phyloP scores from a whole-genome alignment of 2,888 invertebrate species.

The Neocrepidodera transversa region DNA sequence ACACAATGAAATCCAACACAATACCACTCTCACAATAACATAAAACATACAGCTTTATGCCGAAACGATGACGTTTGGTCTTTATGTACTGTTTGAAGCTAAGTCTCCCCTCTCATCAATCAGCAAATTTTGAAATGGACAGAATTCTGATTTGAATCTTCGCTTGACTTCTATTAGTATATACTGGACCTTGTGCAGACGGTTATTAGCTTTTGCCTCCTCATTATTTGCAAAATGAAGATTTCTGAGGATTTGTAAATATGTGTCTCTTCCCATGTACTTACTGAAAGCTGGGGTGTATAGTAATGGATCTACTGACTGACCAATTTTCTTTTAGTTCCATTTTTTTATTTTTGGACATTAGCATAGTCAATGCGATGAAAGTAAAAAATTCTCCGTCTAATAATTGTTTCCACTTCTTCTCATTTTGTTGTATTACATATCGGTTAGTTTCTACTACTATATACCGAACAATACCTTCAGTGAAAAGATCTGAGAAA shows the following conservation, averaged over 20 bases:
- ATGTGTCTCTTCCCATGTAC: conserved; percentile 9
- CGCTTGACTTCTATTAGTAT: conserved; percentile 8
- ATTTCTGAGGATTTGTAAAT: conserved; percentile 11
- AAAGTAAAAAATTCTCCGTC: not conserved
- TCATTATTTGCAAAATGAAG: conserved; percentile 15
- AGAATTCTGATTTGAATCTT: no score
- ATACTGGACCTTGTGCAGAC: conserved; percentile 10
- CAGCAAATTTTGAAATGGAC: no score
- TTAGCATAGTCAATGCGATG: no score
- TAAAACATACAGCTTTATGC: no score
- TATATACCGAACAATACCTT: not conserved
- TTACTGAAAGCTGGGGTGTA: no score
- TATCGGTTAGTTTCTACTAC: not conserved
- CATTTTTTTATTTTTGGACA: not conserved
- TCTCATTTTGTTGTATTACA: no score
- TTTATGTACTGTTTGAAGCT: not conserved
- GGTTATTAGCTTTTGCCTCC: conserved; percentile 13
- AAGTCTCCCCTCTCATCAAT: conserved; percentile 2
- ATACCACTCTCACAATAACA: not conserved
- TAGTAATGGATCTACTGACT: not conserved
- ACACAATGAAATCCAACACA: no score
- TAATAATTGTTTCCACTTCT: not conserved
- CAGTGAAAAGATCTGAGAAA: not conserved
- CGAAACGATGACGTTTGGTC: no score
- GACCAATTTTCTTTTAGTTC: conserved; percentile 21